Evolutionary conservation across 2,797 vertebrate genomes (phyloP).

Genomic region (Sebastes flavidus): DNA sequence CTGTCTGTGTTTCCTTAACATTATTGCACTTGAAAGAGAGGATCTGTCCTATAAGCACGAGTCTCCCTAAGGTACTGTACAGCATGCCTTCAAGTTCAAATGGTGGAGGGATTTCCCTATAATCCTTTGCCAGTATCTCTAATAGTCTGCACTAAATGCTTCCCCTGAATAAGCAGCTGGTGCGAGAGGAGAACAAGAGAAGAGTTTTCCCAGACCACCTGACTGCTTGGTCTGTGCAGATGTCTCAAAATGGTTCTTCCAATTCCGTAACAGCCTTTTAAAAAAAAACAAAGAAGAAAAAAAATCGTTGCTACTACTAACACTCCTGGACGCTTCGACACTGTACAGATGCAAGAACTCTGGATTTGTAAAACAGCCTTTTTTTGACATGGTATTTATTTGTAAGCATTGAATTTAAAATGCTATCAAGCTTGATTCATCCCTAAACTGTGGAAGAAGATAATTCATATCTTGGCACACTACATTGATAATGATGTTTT

Average conservation of each 20-base stretch:
- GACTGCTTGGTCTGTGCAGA: slow-evolving; percentile 14
- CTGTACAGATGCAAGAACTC: slow-evolving; percentile 42
- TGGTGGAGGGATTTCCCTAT: slow-evolving; percentile 24
- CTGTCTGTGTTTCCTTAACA: slow-evolving; percentile 58
- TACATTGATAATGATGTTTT: slow-evolving; percentile 34
- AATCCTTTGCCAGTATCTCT: slow-evolving; percentile 42
- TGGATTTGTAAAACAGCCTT: slow-evolving; percentile 52
- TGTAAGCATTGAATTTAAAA: slow-evolving; percentile 52
- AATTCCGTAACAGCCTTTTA: slow-evolving; percentile 50
- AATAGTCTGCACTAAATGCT: slow-evolving; percentile 49
- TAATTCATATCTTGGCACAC: slow-evolving; percentile 36
- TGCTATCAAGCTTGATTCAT: slow-evolving; percentile 26
- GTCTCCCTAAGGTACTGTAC: slow-evolving; percentile 60
- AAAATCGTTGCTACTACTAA: slow-evolving; percentile 51
- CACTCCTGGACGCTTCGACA: slow-evolving; percentile 61
- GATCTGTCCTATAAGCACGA: slow-evolving; percentile 42
- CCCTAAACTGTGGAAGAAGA: slow-evolving; percentile 46
- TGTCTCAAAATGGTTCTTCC: slow-evolving; percentile 51
- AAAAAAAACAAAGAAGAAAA: background rate
- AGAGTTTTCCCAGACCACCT: background rate
- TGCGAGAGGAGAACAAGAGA: background rate
- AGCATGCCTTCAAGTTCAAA: slow-evolving; percentile 55
- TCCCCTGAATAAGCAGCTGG: slow-evolving; percentile 40
- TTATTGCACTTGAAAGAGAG: slow-evolving; percentile 73
- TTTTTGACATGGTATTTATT: slow-evolving; percentile 67